Evolutionary conservation across 2,888 invertebrate species (phyloP).

Genomic region (Plusia festucae): DNA sequence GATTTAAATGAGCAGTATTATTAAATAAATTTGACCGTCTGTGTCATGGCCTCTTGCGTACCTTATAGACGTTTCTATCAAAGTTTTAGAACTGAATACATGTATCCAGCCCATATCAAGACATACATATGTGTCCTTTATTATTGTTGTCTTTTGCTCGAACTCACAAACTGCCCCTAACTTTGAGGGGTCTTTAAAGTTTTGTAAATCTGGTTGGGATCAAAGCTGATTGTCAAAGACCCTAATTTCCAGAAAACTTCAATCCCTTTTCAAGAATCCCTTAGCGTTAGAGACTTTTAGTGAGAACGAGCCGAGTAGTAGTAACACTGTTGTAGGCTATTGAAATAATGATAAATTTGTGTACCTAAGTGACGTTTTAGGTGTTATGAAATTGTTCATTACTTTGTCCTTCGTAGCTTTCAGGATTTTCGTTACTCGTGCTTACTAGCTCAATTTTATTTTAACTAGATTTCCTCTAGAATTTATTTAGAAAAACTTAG

Average conservation of each 20-base stretch:
- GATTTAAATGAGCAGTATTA: constrained; percentile 70
- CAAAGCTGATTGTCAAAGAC: neutral
- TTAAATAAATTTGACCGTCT: constrained; percentile 67
- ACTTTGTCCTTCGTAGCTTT: constrained; percentile 59
- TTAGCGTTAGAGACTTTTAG: constrained; percentile 9
- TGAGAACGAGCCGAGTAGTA: constrained; percentile 51
- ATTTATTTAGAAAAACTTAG: constrained; percentile 30
- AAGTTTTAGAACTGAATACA: constrained; percentile 80
- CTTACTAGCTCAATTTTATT: constrained; percentile 65
- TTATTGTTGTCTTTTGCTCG: constrained; percentile 42
- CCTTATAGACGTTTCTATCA: constrained; percentile 66
- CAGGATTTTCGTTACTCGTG: constrained; percentile 57
- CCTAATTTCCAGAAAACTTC: neutral
- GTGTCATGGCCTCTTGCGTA: constrained; percentile 70
- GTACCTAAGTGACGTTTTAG: constrained; percentile 66
- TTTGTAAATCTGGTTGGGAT: neutral
- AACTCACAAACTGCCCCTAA: constrained; percentile 6
- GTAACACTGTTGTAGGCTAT: constrained; percentile 65
- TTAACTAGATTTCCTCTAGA: constrained; percentile 32
- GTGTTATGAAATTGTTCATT: constrained; percentile 63
- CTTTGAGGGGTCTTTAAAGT: constrained; percentile 5
- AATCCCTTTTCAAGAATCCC: neutral
- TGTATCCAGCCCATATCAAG: constrained; percentile 79
- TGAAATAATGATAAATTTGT: constrained; percentile 66
- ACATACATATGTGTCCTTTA: constrained; percentile 58